Percentiles rank a stretch among this genome's conserved stretches.
Conservation (phyloP, 2,888 invertebrate species). For the Polyploca ridens region DNA sequence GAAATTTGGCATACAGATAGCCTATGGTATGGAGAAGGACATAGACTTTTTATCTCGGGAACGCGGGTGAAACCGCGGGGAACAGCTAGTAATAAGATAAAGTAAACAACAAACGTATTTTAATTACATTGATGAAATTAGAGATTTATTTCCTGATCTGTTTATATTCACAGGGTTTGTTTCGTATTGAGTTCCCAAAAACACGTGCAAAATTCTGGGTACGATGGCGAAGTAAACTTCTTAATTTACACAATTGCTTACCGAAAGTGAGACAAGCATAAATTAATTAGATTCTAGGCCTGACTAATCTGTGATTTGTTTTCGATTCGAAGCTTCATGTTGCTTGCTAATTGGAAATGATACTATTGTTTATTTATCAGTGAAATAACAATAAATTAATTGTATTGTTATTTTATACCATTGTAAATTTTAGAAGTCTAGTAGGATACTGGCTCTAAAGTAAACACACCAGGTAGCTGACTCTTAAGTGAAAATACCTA, state of each 20-base stretch:
- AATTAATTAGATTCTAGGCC: conserved; percentile 24
- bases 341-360: neutral
- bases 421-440: too few relatives aligned
- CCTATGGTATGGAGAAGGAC: too few relatives aligned
- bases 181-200: neutral
- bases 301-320: conserved; percentile 13
- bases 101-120: neutral
- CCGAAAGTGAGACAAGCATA: conserved; percentile 24
- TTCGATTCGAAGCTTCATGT: conserved; percentile 9
- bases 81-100: neutral
- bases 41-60: too few relatives aligned
- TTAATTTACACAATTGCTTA: conserved; percentile 28
- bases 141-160: neutral
- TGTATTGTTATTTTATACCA: neutral
- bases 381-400: neutral
- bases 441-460: too few relatives aligned
- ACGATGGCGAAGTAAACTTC: conserved; percentile 19
- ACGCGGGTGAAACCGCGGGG: too few relatives aligned
- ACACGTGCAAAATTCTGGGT: conserved; percentile 17
- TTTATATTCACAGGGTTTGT: neutral
- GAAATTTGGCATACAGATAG: too few relatives aligned
- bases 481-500: too few relatives aligned
- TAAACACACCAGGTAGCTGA: too few relatives aligned
- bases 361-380: neutral
- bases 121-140: neutral